Evolutionary conservation across 2,797 vertebrate genomes (phyloP), one percentile per base, ranked within the genome.

Genomic region (Periophthalmus magnuspinnatus): DNA sequence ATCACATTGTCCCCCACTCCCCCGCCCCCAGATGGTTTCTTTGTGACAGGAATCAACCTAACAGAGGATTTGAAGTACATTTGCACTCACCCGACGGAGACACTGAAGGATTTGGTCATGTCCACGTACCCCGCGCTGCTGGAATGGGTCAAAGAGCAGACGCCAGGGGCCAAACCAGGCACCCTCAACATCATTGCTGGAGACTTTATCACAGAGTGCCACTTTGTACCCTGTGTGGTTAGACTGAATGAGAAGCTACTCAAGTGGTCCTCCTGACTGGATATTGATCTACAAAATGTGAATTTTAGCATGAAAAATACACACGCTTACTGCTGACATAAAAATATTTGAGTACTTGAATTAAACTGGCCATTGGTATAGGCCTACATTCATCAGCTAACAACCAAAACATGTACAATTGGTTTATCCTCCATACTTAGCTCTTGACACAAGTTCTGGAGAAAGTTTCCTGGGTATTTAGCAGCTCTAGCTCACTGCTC

Each of bases 11-110:
- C n/a, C n/a, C n/a, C n/a, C n/a, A n/a, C n/a, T n/a, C n/a, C n/a
- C n/a, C n/a, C n/a, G n/a, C n/a, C n/a, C n/a, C n/a, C 90, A 99
- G 97, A 76, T 0, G 91, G 94, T 36, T 94, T 99, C 81, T 98
- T 98, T 32, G 95, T 97, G 72, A 96, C 96, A 0, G 97, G 97
- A 9, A 96, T 96, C 68, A 98, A 98, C 74, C 93, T 98, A 66
- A 98, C 97, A 0, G 96, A 94, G 90, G 93, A 96, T 78, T 80
- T 95, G 58, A 87, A 86, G 8, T 97, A 96, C 75, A 92, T 97
- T 81, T 93, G 95, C 0, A 76, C 85, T 0, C 96, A 98, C 70
- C 96, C 94, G 0, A 90, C 91, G 3, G 90, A 91, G 84, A 97
- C 97, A 0, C 71, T 98, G 85, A 93, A 93, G 87, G 92, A 90